phyloP scores from a whole-genome alignment of 2,888 invertebrate genomes.

The Schizaphis graminum region DNA sequence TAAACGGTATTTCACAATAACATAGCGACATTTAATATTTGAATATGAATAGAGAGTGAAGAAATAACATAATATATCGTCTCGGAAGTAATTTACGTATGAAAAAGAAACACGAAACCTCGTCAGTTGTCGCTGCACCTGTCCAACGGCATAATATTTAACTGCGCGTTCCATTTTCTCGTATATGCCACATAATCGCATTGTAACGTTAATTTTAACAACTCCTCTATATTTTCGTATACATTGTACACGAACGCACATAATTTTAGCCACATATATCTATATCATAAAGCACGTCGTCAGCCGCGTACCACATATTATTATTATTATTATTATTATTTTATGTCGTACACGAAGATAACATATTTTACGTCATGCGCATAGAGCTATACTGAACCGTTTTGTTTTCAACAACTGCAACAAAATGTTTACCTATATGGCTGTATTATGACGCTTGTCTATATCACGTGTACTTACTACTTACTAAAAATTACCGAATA shows the following conservation, averaged over 20 bases:
- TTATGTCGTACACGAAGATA: background rate
- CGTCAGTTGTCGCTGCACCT: background rate
- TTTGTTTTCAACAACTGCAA: background rate
- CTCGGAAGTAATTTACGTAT: background rate
- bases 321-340: background rate
- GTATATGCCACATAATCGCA: background rate
- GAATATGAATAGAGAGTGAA: slow-evolving; percentile 36
- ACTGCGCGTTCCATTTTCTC: background rate
- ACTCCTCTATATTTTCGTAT: background rate
- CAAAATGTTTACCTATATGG: background rate
- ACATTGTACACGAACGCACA: background rate
- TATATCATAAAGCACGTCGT: background rate
- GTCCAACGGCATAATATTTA: background rate
- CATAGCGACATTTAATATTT: slow-evolving; percentile 11
- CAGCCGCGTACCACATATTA: background rate
- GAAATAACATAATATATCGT: background rate
- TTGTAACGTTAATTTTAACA: background rate
- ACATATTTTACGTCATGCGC: background rate
- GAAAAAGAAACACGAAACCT: slow-evolving; percentile 37
- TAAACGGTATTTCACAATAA: background rate
- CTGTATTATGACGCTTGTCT: background rate
- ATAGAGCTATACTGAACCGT: background rate
- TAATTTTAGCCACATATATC: background rate
- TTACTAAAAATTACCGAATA: background rate
- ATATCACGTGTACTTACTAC: background rate